These are phyloP conservation scores for Hirtodrosophila cameraria DNA, from an alignment of 2,888 invertebrate species.

Conservation along the genomic window DNA sequence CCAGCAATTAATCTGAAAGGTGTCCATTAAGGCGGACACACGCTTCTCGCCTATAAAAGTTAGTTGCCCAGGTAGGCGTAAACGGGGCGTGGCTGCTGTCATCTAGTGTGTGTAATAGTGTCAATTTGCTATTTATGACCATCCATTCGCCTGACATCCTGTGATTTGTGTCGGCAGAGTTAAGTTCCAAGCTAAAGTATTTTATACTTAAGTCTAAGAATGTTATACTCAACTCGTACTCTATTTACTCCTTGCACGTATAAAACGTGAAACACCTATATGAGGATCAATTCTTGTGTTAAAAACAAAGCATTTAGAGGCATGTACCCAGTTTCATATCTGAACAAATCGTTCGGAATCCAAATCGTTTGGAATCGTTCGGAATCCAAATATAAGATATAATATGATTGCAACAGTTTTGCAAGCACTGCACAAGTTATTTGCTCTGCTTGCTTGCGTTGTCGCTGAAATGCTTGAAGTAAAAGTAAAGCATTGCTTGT, in stretches of 20 bases:
- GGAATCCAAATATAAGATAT: too few species aligned
- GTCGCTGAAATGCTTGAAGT: too few species aligned
- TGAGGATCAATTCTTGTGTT: too few species aligned
- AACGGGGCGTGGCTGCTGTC: conserved; percentile 6
- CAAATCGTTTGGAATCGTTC: too few species aligned
- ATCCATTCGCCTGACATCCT: conserved; percentile 30
- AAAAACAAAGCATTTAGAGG: too few species aligned
- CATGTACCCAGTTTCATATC: too few species aligned
- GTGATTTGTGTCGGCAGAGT: conserved; percentile 63
- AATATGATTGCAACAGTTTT: too few species aligned
- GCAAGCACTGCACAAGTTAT: too few species aligned
- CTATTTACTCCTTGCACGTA: conserved; percentile 17
- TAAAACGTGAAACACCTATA: too few species aligned
- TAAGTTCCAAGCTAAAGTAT: conserved; percentile 2
- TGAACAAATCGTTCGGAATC: too few species aligned
- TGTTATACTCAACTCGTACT: conserved; percentile 5
- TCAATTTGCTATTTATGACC: conserved; percentile 75
- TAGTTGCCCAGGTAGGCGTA: conserved; percentile 19
- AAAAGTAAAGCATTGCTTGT: too few species aligned
- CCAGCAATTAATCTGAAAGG: conserved; percentile 81
- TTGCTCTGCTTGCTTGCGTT: too few species aligned
- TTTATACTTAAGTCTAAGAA: conserved; percentile 2
- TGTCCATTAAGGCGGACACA: conserved; percentile 76
- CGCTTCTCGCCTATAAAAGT: conserved; percentile 56
- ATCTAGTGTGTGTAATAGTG: conserved; percentile 67